These are phyloP conservation scores for Perognathus longimembris DNA, from an alignment of 2,113 vertebrate species.

Conservation along the genomic window DNA sequence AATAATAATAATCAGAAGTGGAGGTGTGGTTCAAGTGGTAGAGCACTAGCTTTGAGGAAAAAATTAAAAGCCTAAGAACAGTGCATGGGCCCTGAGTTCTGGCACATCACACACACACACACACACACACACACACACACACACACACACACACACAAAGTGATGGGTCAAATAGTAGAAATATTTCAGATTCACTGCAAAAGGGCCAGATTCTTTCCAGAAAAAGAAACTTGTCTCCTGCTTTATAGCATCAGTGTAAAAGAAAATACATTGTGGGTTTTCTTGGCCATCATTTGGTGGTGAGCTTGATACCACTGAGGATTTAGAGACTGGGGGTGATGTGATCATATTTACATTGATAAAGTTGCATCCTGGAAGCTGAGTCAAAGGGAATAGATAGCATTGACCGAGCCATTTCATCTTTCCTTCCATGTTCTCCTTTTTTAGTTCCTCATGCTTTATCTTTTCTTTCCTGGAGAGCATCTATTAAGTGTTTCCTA, in stretches of 20 bases:
- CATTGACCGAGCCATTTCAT: neutral
- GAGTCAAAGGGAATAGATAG: neutral
- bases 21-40: too few species aligned
- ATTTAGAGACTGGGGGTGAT: neutral
- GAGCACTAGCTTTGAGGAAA: too few species aligned
- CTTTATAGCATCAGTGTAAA: neutral
- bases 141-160: too few species aligned
- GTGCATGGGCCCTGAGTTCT: too few species aligned
- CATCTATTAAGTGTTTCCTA: neutral
- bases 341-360: neutral
- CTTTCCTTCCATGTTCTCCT: neutral
- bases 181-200: neutral
- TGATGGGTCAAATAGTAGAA: neutral
- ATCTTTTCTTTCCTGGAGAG: neutral
- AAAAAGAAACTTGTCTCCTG: neutral
- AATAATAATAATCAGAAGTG: too few species aligned
- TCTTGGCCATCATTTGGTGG: neutral
- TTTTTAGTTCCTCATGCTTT: neutral
- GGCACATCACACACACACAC: too few species aligned
- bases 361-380: neutral
- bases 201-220: slow-evolving; percentile 18
- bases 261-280: neutral
- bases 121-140: too few species aligned
- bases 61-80: too few species aligned
- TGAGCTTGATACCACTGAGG: neutral